Percentiles rank a stretch among this genome's conserved stretches.
Evolutionary conservation across 1,140 invertebrate species (phyloP).

Genomic region (Aphelinus certus): DNA sequence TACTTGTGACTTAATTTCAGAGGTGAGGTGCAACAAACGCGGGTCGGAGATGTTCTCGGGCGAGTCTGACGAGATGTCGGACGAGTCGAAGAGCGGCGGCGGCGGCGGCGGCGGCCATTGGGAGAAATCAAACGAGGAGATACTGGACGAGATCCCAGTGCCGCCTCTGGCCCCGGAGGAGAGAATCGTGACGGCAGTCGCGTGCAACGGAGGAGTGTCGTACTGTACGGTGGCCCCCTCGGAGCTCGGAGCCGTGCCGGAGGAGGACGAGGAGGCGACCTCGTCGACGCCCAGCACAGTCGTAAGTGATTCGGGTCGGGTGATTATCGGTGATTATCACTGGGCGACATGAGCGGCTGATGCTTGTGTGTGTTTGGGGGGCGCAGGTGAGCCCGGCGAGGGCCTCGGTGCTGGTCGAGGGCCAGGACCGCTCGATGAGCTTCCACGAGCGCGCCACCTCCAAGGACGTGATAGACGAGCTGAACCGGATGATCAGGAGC

Average conservation of each 20-base stretch:
- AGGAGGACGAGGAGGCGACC: constrained; percentile 71
- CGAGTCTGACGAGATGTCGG: constrained; percentile 40
- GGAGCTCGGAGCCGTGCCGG: constrained; percentile 69
- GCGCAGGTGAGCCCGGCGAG: constrained; percentile 55
- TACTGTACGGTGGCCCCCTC: constrained; percentile 52
- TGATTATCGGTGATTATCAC: too few species aligned
- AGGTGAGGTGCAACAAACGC: constrained; percentile 41
- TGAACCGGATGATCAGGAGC: constrained; percentile 77
- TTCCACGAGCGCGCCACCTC: constrained; percentile 78
- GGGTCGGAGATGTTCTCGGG: constrained; percentile 21
- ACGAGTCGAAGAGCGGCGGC: constrained; percentile 41
- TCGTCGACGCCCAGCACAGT: constrained; percentile 73
- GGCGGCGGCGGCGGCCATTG: not conserved
- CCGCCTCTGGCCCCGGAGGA: constrained; percentile 51
- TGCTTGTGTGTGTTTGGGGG: not conserved
- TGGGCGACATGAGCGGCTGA: too few species aligned
- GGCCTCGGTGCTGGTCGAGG: constrained; percentile 54
- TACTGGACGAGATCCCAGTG: constrained; percentile 52
- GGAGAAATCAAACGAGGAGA: constrained; percentile 48
- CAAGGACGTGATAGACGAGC: constrained; percentile 80
- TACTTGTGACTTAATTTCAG: constrained; percentile 39
- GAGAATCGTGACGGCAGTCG: constrained; percentile 47
- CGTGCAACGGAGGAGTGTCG: constrained; percentile 49
- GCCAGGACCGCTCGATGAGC: constrained; percentile 65
- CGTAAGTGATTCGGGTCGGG: constrained; percentile 43